Evolutionary conservation across 2,113 vertebrate genomes (phyloP), one percentile per base, ranked within the genome.

Genomic region (Patagioenas fasciata): DNA sequence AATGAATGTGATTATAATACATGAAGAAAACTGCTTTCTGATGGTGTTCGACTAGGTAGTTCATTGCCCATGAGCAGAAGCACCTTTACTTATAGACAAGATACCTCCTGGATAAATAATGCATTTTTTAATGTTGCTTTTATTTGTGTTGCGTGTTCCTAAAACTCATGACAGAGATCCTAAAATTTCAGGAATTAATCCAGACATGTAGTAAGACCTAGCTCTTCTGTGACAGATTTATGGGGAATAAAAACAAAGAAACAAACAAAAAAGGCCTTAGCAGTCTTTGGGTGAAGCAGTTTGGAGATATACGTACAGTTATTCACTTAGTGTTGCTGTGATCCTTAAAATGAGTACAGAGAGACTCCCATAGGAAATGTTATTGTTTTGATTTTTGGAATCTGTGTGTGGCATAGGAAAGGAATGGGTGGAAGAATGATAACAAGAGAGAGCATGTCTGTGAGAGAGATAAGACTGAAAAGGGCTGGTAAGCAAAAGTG

Each of bases 381-480:
- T 82, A 92, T 84, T 84, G 91, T 80, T 95, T 95, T 91, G 80
- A 32, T 95, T 91, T 72, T 72, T 47, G 31, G 78, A 83, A 93
- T 77, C 85, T 84, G 78, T 97, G 93, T 90, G 69, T 95, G 81
- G 58, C 58, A 66, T 73, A 94, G 80, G 81, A 95, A 94, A 66
- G 38, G 86, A 77, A 91, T 74, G 65, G 72, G 64, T 94, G 92
- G 94, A 89, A 97, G 94, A 80, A 93, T n/a, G 70, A 94, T 93
- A 91, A 88, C 91, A 92, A 92, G 95, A 95, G 62, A 78, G 88
- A 93, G 92, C 92, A 93, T 47, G 88, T 80, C 91, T 86, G 83
- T 15, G 67, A 60, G 67, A 88, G 83, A 94, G 88, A 92, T 91
- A 95, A 96, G 96, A 88, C 82, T 92, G 93, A 78, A 97, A 93